A percentile compares a stretch with the other conserved stretches of the same genome.
phyloP scores from a whole-genome alignment of 2,888 invertebrate species.

The Mesorhabditis spiculigera region DNA sequence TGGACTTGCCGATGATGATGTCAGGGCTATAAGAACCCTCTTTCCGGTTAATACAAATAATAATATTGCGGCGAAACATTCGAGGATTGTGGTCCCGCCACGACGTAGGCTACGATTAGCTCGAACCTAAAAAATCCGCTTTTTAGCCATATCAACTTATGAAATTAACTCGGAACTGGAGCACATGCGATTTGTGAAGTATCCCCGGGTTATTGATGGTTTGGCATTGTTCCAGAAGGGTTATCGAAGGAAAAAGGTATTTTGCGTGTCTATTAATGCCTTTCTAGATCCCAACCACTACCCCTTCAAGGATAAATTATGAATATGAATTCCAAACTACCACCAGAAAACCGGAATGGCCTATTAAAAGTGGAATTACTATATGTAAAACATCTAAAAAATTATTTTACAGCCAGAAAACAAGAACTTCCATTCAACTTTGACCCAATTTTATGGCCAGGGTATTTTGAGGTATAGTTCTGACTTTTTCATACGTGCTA shows the following conservation, averaged over 20 bases:
- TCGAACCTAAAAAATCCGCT: not conserved
- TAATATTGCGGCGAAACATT: not conserved
- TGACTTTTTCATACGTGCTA: no score
- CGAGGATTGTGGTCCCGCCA: not conserved
- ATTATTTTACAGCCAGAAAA: no score
- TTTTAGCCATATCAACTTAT: constrained; percentile 30
- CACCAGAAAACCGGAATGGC: no score
- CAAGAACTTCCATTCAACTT: no score
- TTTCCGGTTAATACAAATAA: constrained; percentile 39
- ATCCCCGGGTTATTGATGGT: not conserved
- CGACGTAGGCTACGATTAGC: not conserved
- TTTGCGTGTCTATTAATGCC: not conserved
- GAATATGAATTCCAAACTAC: no score
- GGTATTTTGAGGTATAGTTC: no score
- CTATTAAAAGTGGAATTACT: no score
- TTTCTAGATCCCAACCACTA: not conserved
- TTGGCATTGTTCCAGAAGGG: not conserved
- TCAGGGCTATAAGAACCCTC: constrained; percentile 73
- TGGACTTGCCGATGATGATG: constrained; percentile 73
- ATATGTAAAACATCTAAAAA: no score
- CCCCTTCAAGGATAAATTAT: not conserved
- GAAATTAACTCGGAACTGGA: not conserved
- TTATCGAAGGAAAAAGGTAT: constrained; percentile 1
- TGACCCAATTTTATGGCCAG: no score
- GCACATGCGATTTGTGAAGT: constrained; percentile 1